Evolutionary conservation across 2,888 invertebrate genomes (phyloP).

Genomic region (Tholera decimalis): DNA sequence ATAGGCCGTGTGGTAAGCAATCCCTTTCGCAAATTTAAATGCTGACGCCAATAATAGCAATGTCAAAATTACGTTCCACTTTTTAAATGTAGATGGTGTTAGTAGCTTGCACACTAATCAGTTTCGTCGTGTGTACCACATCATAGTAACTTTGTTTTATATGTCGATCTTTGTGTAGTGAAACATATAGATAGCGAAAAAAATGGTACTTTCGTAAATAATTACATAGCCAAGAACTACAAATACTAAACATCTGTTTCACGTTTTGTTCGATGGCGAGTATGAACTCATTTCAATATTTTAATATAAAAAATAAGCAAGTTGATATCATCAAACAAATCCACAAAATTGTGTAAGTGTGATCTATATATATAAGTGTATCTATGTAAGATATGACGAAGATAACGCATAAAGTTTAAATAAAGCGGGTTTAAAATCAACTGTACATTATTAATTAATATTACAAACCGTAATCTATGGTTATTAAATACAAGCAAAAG

Average conservation of each 20-base stretch:
- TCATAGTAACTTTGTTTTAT: not conserved
- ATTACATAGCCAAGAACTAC: not conserved
- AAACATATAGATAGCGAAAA: not conserved
- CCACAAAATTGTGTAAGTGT: too few relatives aligned
- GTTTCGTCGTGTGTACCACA: conserved; percentile 6
- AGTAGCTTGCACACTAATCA: conserved; percentile 10
- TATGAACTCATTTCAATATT: not conserved
- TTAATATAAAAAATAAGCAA: not conserved
- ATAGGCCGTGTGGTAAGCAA: not conserved
- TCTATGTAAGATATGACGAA: not conserved
- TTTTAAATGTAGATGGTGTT: conserved; percentile 27
- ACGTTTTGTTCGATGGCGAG: not conserved
- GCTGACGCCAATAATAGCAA: not conserved
- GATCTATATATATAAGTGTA: too few relatives aligned
- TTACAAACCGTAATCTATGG: conserved; percentile 20
- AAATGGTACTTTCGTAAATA: not conserved
- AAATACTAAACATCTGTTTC: not conserved
- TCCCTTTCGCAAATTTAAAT: not conserved
- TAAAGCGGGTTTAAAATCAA: not conserved
- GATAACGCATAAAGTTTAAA: too few relatives aligned
- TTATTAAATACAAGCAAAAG: conserved; percentile 26
- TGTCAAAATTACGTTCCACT: not conserved
- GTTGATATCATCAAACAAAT: not conserved
- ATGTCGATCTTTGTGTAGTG: not conserved
- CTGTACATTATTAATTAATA: not conserved